These are phyloP conservation scores for Dissostichus mawsoni DNA, from an alignment of 2,113 vertebrate species.

Conservation along the genomic window DNA sequence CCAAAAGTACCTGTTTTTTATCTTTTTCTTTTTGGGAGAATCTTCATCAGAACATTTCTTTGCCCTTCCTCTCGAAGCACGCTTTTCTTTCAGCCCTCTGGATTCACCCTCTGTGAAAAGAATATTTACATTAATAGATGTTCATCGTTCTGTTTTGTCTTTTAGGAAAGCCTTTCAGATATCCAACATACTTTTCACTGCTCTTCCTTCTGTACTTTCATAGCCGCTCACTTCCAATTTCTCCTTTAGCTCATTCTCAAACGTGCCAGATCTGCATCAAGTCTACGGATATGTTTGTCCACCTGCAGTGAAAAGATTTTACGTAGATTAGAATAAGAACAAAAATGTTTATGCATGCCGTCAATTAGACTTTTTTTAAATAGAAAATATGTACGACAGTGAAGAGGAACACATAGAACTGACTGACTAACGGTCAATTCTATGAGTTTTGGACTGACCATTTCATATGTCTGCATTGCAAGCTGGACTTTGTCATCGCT, in stretches of 20 bases:
- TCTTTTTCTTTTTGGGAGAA: constrained; percentile 94
- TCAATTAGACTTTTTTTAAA: too few relatives aligned
- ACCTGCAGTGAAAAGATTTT: constrained; percentile 82
- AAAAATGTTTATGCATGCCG: too few relatives aligned
- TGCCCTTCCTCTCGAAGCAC: constrained; percentile 89
- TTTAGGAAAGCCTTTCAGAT: background rate
- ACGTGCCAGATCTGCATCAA: constrained; percentile 95
- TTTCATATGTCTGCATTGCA: constrained; percentile 99
- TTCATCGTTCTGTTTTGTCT: accelerated
- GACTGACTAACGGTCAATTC: too few relatives aligned
- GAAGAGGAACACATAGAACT: background rate
- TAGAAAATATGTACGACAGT: background rate
- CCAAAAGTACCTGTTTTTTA: constrained; percentile 89
- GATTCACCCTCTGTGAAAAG: constrained; percentile 83
- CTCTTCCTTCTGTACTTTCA: constrained; percentile 86
- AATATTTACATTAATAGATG: background rate
- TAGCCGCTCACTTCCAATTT: constrained; percentile 94
- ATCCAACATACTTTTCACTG: constrained; percentile 87
- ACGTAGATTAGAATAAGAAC: background rate
- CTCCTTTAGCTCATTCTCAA: constrained; percentile 97
- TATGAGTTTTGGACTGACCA: constrained; percentile 84
- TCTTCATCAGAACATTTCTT: constrained; percentile 93
- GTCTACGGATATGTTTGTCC: constrained; percentile 96
- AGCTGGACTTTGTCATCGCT: constrained; percentile 98
- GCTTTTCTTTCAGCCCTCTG: constrained; percentile 91